A percentile compares a stretch with the other conserved stretches of the same genome.
These are phyloP conservation scores for Tyto alba DNA, from an alignment of 2,113 vertebrate species.

Conservation along the genomic window DNA sequence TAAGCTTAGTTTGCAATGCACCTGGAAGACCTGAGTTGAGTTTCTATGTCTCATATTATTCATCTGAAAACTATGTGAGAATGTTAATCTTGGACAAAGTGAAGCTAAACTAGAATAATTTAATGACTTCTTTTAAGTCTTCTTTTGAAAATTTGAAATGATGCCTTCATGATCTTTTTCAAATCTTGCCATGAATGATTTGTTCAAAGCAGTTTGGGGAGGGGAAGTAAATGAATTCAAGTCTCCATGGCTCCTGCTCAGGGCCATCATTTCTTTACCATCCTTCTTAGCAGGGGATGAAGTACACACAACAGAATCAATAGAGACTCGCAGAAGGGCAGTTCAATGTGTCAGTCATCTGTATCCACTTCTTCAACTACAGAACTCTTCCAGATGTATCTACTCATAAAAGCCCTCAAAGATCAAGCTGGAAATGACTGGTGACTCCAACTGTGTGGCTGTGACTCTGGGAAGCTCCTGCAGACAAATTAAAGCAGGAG, in stretches of 20 bases:
- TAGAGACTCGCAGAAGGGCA: background rate
- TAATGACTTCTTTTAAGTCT: background rate
- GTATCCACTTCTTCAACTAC: background rate
- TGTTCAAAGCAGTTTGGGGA: background rate
- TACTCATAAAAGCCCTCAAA: background rate
- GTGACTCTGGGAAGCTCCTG: background rate
- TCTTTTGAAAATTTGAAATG: background rate
- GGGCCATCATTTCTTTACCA: background rate
- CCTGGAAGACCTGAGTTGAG: background rate
- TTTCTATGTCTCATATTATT: background rate
- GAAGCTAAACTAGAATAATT: background rate
- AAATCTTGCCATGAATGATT: conserved; percentile 2
- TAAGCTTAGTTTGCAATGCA: background rate
- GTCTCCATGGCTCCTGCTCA: background rate
- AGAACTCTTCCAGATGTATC: conserved; percentile 27
- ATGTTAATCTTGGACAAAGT: background rate
- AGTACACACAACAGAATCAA: background rate
- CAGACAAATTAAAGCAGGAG: conserved; percentile 21
- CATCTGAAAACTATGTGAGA: background rate
- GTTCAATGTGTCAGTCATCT: background rate
- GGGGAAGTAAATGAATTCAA: conserved; percentile 13
- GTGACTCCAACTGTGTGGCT: background rate
- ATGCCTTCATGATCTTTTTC: background rate
- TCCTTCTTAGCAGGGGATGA: background rate
- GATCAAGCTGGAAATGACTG: conserved; percentile 21